Evolutionary conservation across 2,797 vertebrate genomes (phyloP).

Genomic region (Anas capensis): DNA sequence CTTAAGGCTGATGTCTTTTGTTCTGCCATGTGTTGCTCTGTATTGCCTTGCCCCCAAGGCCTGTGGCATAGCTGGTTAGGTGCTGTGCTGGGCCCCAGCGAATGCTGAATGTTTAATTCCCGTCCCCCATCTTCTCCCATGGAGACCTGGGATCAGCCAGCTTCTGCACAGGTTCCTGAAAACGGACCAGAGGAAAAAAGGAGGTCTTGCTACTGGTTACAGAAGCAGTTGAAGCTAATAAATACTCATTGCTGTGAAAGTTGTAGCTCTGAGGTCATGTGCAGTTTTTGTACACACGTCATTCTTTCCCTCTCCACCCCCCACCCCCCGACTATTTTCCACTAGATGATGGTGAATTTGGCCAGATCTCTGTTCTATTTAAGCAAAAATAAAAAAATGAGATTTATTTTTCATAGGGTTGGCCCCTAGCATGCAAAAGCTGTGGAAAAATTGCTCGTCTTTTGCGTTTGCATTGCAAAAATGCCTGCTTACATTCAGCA

Average conservation of each 20-base stretch:
- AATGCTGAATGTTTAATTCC: not conserved
- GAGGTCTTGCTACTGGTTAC: not conserved
- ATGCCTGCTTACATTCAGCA: not conserved
- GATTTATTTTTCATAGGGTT: accelerated
- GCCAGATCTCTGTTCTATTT: not conserved
- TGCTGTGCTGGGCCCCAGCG: not conserved
- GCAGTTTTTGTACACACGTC: not conserved
- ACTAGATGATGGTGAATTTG: not conserved
- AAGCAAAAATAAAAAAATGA: not conserved
- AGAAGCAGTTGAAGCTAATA: not conserved
- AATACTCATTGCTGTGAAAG: not conserved
- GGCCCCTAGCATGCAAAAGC: not conserved
- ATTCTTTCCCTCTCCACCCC: not conserved
- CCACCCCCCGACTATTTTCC: not conserved
- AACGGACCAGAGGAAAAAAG: not conserved
- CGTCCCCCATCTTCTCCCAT: not conserved
- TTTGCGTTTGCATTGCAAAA: not conserved
- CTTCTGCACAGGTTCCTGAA: not conserved
- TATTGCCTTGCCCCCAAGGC: not conserved
- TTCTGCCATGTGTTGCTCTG: not conserved
- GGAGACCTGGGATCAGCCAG: not conserved
- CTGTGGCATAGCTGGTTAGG: not conserved
- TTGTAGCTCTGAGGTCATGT: not conserved
- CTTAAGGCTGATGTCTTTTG: not conserved
- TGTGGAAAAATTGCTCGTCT: not conserved